Base-by-base conservation (phyloP, 2,113 vertebrate species). In the Ascaphus truei region DNA sequence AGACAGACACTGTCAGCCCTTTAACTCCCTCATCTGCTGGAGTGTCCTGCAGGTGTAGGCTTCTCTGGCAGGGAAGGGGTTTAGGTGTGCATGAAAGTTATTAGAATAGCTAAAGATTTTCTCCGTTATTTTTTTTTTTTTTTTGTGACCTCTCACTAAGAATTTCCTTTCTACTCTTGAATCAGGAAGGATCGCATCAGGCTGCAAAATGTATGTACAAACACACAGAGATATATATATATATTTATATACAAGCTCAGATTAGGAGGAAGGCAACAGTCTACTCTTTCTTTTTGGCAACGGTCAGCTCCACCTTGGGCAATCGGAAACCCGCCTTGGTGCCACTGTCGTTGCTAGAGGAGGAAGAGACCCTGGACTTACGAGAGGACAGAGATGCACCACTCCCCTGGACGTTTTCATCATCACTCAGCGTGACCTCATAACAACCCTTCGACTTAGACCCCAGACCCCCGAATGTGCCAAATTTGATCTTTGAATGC, bases 391-490 rank as follows among this genome's bases (percentile, higher is more conserved):
- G 12, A 13, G 89, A 85, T 47, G 75, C 80, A 4, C 86, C 88
- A 22, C 87, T 59, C 18, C 82, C 85, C 18, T 81, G 88, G 7
- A 82, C 82, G 23, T 74, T 77, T 68, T 92, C 94, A 0, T 93
- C 93, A 1, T 91, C 92, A 3, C 88, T 93, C 3, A 91, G 87
- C 0, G 94, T 89, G 52, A 98, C 95, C 86, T 98, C 95, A 67
- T 98, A 98, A 23, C 90, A 92, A 9, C 95, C 96, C 81, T 96
- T 98, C 52, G 86, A 90, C 79, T 92, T 96, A 31, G 96, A 88
- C 53, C 94, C 93, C 63, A 98, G 88, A 2, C 96, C 96, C 52
- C 94, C 96, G 57, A 98, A 96, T 5, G 96, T 98, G 41, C 95
- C 94, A 60, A 98, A 98, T 73, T 98, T 98, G 57, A 92, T 72